These are phyloP conservation scores for Pycnonotus jocosus DNA, from an alignment of 2,113 vertebrate genomes.

Conservation along the genomic window DNA sequence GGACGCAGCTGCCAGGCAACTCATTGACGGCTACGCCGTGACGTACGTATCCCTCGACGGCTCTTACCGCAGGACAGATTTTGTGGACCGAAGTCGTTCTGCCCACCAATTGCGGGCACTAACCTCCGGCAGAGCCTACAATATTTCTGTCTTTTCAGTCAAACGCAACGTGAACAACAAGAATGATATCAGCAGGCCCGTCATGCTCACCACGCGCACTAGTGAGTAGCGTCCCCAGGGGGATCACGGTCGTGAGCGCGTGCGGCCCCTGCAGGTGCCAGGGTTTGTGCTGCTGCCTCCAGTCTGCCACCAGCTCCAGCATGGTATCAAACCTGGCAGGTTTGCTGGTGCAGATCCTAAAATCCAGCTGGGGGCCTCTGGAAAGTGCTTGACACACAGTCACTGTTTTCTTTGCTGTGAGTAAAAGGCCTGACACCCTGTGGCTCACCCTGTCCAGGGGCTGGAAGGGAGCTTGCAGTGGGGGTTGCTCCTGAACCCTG, in stretches of 20 bases:
- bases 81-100: constrained; percentile 84
- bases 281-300: neutral
- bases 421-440: neutral
- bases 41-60: constrained; percentile 85
- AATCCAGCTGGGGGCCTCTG: neutral
- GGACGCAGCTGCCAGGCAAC: constrained; percentile 68
- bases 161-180: constrained; percentile 87
- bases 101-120: constrained; percentile 86
- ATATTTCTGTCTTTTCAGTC: constrained; percentile 94
- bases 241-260: neutral
- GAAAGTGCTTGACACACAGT: neutral
- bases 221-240: constrained; percentile 77
- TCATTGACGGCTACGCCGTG: constrained; percentile 89
- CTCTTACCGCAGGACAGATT: constrained; percentile 84
- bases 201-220: constrained; percentile 84
- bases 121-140: constrained; percentile 87
- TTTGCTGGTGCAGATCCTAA: neutral
- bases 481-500: neutral
- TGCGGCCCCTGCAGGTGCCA: neutral
- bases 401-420: constrained; percentile 11
- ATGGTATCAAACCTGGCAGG: neutral
- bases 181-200: constrained; percentile 91
- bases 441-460: neutral
- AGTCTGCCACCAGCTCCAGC: neutral
- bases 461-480: rapidly evolving